A percentile compares a stretch with the other conserved stretches of the same genome.
phyloP scores from a whole-genome alignment of 1,140 invertebrate species.

The Euschistus heros region DNA sequence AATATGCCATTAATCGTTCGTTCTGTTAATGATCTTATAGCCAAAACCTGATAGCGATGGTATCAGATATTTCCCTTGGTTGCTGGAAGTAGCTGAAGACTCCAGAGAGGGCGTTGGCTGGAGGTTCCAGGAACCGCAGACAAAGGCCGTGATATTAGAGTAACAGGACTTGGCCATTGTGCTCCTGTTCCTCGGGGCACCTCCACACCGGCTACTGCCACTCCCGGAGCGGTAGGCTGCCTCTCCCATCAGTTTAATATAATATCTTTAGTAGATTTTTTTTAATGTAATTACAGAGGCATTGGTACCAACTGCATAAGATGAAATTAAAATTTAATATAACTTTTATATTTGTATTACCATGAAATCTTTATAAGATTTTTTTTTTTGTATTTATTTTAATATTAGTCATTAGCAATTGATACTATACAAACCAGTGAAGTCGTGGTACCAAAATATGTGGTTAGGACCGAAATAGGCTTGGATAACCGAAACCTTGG shows the following conservation, averaged over 20 bases:
- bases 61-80: too few species aligned
- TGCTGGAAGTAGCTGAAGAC: too few species aligned
- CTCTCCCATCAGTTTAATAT: neutral
- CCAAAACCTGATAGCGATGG: too few species aligned
- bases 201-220: neutral
- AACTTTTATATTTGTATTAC: neutral
- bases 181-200: neutral
- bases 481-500: too few species aligned
- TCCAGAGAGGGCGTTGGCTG: neutral
- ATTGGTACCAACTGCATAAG: neutral
- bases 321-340: neutral
- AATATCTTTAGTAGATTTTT: neutral
- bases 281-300: neutral
- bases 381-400: neutral
- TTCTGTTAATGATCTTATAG: too few species aligned
- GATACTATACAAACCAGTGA: too few species aligned
- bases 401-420: too few species aligned
- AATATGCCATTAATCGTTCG: too few species aligned
- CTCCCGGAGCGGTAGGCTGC: too few species aligned
- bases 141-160: slow-evolving; percentile 1
- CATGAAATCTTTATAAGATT: neutral
- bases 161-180: slow-evolving; percentile 1
- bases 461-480: too few species aligned
- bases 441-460: too few species aligned
- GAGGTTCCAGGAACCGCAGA: slow-evolving; percentile 1